These are phyloP conservation scores for Eunapius fragilis DNA, from an alignment of 37 sponge, comb jelly and placozoan species.

Conservation along the genomic window DNA sequence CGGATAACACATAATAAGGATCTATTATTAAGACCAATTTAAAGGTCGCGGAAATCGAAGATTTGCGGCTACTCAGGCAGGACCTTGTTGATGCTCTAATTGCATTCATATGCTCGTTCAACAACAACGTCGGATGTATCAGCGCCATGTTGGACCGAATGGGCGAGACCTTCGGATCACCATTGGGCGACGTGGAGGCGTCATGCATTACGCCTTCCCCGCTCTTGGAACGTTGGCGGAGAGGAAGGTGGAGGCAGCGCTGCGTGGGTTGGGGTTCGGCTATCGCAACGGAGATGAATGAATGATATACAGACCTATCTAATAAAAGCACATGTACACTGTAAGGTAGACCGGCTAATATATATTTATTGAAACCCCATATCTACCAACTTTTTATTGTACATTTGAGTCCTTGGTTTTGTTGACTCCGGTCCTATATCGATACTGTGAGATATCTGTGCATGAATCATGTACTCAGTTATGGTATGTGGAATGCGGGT, in stretches of 20 bases:
- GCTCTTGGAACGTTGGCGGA: conserved; percentile 26
- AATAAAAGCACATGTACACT: no score
- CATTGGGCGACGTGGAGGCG: conserved; percentile 30
- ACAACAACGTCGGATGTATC: conserved; percentile 91
- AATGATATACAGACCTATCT: no score
- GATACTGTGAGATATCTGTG: no score
- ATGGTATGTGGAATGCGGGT: no score
- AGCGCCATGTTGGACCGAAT: conserved; percentile 75
- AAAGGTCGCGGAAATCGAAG: conserved; percentile 13
- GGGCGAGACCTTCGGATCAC: conserved; percentile 54
- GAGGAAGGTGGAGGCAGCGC: conserved; percentile 47
- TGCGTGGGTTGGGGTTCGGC: conserved; percentile 88
- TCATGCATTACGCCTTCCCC: conserved; percentile 71
- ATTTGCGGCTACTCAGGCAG: conserved; percentile 82
- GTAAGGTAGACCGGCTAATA: no score
- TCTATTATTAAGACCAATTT: conserved; percentile 41
- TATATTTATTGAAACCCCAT: no score
- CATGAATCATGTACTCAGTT: no score
- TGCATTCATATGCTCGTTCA: conserved; percentile 94
- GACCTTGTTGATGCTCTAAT: conserved; percentile 84
- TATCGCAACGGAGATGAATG: conserved; percentile 88
- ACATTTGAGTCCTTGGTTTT: no score
- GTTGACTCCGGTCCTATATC: no score
- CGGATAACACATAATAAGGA: no score
- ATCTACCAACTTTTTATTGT: no score